Evolutionary conservation across 2,797 vertebrate species (phyloP).

Genomic region (Cryptoblepharus egeriae): DNA sequence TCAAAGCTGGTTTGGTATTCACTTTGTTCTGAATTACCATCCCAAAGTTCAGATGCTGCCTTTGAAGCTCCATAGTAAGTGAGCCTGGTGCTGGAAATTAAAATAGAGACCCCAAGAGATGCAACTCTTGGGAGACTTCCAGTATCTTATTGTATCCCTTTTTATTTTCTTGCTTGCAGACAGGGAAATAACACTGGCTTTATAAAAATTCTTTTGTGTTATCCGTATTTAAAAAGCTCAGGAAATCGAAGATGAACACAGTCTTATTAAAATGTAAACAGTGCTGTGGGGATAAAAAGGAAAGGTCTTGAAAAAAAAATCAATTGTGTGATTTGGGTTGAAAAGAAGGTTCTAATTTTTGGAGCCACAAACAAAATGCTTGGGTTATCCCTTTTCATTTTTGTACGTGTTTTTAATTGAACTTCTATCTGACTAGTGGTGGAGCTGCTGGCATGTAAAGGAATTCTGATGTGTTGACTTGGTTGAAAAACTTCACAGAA

Average conservation of each 20-base stretch:
- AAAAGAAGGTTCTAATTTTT: background rate
- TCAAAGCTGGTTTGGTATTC: background rate
- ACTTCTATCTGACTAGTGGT: too few species aligned
- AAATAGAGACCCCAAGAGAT: conserved; percentile 2
- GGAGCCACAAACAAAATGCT: background rate
- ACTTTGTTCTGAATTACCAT: conserved; percentile 23
- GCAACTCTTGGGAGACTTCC: rapidly evolving
- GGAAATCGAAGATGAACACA: background rate
- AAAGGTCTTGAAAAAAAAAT: conserved; percentile 8
- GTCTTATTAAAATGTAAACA: conserved; percentile 14
- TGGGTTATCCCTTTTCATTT: background rate
- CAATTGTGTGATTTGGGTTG: background rate
- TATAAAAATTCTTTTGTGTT: background rate
- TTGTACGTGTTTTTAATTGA: too few species aligned
- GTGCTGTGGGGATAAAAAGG: background rate
- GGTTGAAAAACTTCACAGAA: too few species aligned
- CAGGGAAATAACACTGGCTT: background rate
- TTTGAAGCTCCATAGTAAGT: background rate
- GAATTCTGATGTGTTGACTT: too few species aligned
- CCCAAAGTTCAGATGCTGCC: background rate
- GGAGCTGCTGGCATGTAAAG: too few species aligned
- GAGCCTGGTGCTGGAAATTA: background rate
- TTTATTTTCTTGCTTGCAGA: background rate
- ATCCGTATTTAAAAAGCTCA: background rate
- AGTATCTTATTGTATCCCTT: background rate